Base-by-base conservation (phyloP, 2,113 vertebrate species). In the Catharus minimus region DNA sequence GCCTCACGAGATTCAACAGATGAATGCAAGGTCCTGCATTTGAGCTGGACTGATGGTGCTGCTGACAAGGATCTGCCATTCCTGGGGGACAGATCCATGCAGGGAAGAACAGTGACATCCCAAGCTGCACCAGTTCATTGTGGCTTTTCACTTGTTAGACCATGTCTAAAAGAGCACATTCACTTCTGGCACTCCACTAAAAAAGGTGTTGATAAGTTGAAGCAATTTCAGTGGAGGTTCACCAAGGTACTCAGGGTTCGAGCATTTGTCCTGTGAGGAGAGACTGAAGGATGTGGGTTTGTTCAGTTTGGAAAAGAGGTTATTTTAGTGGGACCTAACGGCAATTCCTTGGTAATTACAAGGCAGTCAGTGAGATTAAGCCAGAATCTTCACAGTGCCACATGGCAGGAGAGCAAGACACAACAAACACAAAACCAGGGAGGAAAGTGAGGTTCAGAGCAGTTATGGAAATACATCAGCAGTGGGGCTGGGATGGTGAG, bases 31-130 rank as follows among this genome's bases (percentile, higher is more conserved):
- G 36, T 75, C 39, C 53, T 89, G 39, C 20, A 41, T 53, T 36
- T 56, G 21, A 11, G 36, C 36, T 65, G 44, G 36, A 39, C 18
- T 30, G 32, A 15, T 22, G 16, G 21, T 44, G 60, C 19, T 79
- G 58, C 44, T 67, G 62, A n/a, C 86, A 80, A 88, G 43, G 26
- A 88, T 13, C 28, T 56, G 36, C 33, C n/a, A 10, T 22, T 50
- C 53, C 47, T 52, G 53, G 4, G 18, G 32, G 4, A 38, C 9
- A 43, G 21, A 30, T 7, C 64, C 21, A 5, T 0, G 1, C 0
- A 1, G 50, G 20, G 7, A 83, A 69, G 20, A 24, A 17, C 32
- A 52, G 33, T 9, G 33, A 23, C 43, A 71, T 11, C 43, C 23
- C 16, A 86, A 73, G n/a, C 27, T 78, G 61, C 65, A 57, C 2